Base-by-base conservation (phyloP, 1,140 invertebrate species). In the Lordiphosa mommai region DNA sequence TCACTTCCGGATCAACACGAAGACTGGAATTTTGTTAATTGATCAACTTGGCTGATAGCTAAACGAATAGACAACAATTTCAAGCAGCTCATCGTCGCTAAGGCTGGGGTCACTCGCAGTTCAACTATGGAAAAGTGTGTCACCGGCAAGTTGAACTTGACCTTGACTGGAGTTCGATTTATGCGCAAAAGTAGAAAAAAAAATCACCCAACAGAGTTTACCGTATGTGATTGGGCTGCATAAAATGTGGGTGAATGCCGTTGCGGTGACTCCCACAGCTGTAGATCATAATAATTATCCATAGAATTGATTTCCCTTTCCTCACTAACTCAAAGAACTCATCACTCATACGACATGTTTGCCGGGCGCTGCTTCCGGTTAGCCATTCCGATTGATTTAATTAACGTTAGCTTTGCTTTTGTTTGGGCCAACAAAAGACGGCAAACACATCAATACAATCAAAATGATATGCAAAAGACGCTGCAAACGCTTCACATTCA, bases 91-190 rank as follows among this genome's bases (percentile, higher is more conserved):
- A 20, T 49, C 37, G 27, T 27, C 14, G 50, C 57, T 44, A 56
- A 43, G 67, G 68, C 71, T 82, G 77, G 61, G 77, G 76, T 82
- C 77, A 84, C 14, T 12, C 34, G 33, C 29, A 49, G 77, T 61
- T 69, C 49, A 63, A 59, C 46, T 52, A 47, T 47, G 50, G 23
- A 23, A 72, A 84, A 84, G 59, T 84, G 77, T 84, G 77, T 84
- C 77, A 84, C 72, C 77, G 77, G 77, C 68, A 36, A 72, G 77
- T 84, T 84, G 68, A 84, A 84, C 77, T 84, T 84, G 77, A 84
- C 74, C 77, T 63, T 72, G 68, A 36, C 13, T 47, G 20, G 17
- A 46, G 53, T n/a, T 66, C 49, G 23, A 14, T 46, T 30, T 47
- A 23, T 66, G 50, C 38, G 30, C 43, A 13, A 16, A 33, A 29